phyloP scores from a whole-genome alignment of 2,113 vertebrate species.

The Lasiurus cinereus region DNA sequence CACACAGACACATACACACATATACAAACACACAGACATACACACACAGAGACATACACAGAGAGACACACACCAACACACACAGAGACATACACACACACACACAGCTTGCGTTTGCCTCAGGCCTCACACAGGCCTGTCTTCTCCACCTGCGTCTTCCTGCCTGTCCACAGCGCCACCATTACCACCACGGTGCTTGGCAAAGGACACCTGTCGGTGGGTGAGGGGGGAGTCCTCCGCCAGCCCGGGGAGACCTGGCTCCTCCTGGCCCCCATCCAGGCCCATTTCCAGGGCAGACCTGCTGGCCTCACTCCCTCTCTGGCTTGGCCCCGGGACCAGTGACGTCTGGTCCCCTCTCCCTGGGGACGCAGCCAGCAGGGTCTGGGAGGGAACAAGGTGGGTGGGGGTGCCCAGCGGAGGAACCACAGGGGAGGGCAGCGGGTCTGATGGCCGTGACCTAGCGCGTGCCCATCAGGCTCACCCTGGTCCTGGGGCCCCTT shows the following conservation, averaged over 20 bases:
- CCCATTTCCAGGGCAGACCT: background rate
- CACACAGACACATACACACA: rapidly evolving
- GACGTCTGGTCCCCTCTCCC: background rate
- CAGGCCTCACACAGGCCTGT: background rate
- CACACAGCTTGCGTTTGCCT: background rate
- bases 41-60: no score
- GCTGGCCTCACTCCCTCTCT: background rate
- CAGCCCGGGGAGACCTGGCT: background rate
- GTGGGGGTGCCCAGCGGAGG: background rate
- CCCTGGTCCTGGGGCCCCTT: background rate
- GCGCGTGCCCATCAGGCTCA: background rate
- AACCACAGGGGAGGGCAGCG: rapidly evolving
- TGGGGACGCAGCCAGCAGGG: background rate
- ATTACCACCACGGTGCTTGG: background rate
- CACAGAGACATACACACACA: no score
- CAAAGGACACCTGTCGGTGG: rapidly evolving
- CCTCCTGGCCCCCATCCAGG: no score
- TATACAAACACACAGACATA: no score
- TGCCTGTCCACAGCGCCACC: rapidly evolving
- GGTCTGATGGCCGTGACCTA: background rate
- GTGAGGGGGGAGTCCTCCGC: background rate
- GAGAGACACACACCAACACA: no score
- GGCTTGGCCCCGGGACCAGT: background rate
- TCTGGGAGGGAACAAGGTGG: background rate
- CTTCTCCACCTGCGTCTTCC: background rate